phyloP scores from a whole-genome alignment of 2,888 invertebrate species.

The Desoria tigrina region DNA sequence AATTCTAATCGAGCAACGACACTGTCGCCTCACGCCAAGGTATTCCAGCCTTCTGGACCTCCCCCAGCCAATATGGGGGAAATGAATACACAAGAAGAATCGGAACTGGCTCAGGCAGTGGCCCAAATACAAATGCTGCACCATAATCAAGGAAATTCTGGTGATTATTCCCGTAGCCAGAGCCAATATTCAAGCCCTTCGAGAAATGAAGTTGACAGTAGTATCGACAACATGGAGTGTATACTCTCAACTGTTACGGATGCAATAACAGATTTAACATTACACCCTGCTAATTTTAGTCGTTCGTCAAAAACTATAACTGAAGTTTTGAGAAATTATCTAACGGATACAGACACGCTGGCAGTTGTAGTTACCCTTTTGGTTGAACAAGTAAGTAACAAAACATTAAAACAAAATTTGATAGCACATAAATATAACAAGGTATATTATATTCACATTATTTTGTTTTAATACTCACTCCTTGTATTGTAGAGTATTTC shows the following conservation, averaged over 20 bases:
- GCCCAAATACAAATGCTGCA: constrained; percentile 39
- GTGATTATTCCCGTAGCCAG: background rate
- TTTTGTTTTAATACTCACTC: background rate
- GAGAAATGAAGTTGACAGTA: background rate
- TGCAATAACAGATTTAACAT: constrained; percentile 40
- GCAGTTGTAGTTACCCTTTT: constrained; percentile 47
- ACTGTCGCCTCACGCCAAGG: constrained; percentile 43
- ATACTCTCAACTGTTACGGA: constrained; percentile 47
- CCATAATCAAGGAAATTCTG: constrained; percentile 19
- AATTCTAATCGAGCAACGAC: background rate
- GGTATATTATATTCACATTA: too few species aligned
- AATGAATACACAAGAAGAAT: constrained; percentile 26
- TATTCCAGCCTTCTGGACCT: constrained; percentile 39
- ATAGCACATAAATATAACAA: background rate
- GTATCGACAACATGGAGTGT: constrained; percentile 32
- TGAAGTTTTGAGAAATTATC: constrained; percentile 41
- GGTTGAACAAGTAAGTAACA: constrained; percentile 45
- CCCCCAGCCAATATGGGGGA: background rate
- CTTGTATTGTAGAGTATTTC: constrained; percentile 42
- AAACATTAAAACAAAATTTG: constrained; percentile 6
- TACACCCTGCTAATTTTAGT: constrained; percentile 46
- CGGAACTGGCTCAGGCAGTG: constrained; percentile 34
- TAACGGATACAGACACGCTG: constrained; percentile 44
- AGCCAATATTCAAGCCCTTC: background rate
- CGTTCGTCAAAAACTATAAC: constrained; percentile 36